Evolutionary conservation across 2,888 invertebrate species (phyloP).

Genomic region (Caenorhabditis sp.): DNA sequence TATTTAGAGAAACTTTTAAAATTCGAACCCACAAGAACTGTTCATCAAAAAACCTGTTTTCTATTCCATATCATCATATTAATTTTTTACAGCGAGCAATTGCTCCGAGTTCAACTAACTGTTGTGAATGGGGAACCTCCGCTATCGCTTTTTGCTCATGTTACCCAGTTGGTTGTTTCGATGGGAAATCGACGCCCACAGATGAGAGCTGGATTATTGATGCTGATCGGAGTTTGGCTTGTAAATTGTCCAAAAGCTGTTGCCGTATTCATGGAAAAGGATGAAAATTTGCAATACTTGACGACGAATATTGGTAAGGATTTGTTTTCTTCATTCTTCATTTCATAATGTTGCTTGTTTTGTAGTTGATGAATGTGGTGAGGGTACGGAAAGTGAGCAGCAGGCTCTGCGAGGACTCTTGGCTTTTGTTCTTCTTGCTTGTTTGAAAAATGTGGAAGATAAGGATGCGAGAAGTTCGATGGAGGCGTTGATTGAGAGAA

Average conservation of each 20-base stretch:
- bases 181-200: slow-evolving; percentile 74
- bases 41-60: too few species aligned
- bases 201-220: slow-evolving; percentile 86
- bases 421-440: slow-evolving; percentile 90
- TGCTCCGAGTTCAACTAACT: slow-evolving; percentile 88
- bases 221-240: slow-evolving; percentile 89
- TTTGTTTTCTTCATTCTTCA: too few species aligned
- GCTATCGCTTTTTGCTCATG: slow-evolving; percentile 88
- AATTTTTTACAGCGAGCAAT: slow-evolving; percentile 80
- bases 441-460: slow-evolving; percentile 72
- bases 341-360: too few species aligned
- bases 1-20: too few species aligned
- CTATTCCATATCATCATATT: background rate
- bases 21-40: too few species aligned
- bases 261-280: slow-evolving; percentile 79
- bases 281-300: slow-evolving; percentile 62
- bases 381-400: slow-evolving; percentile 80
- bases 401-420: slow-evolving; percentile 86
- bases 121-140: slow-evolving; percentile 80
- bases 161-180: slow-evolving; percentile 73
- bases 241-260: slow-evolving; percentile 85
- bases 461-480: slow-evolving; percentile 33
- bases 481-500: slow-evolving; percentile 80
- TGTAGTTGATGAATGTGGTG: slow-evolving; percentile 80
- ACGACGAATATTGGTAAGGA: slow-evolving; percentile 64